These are phyloP conservation scores for Poecilia velifera DNA, from an alignment of 2,797 vertebrate species.

Conservation along the genomic window DNA sequence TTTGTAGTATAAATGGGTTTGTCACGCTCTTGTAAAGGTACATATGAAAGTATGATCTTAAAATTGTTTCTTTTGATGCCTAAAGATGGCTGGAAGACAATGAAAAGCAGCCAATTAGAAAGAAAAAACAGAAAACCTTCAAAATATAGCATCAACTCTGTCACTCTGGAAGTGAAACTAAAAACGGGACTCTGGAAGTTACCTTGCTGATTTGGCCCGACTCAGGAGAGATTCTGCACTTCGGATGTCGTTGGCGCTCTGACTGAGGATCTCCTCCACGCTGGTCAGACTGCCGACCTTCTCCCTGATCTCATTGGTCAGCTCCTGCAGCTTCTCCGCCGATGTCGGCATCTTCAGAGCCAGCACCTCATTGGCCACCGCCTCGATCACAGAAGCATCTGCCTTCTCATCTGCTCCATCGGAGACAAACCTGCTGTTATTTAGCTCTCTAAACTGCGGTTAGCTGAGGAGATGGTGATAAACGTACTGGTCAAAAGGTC, in stretches of 20 bases:
- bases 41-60: background rate
- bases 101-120: background rate
- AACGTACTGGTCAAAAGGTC: conserved; percentile 90
- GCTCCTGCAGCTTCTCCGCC: conserved; percentile 84
- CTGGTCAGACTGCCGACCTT: conserved; percentile 89
- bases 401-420: conserved; percentile 65
- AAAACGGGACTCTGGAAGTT: background rate
- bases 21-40: background rate
- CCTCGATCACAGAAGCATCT: conserved; percentile 83
- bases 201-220: conserved; percentile 90
- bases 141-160: background rate
- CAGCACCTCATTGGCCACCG: conserved; percentile 91
- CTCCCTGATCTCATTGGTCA: conserved; percentile 89
- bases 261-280: conserved; percentile 90
- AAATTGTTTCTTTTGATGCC: background rate
- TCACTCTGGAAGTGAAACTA: background rate
- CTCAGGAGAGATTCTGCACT: conserved; percentile 86
- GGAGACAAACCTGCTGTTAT: background rate
- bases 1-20: background rate
- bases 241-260: conserved; percentile 87
- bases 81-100: background rate
- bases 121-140: background rate
- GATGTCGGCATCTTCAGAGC: conserved; percentile 93
- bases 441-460: background rate
- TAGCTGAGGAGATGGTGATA: background rate